A percentile compares a stretch with the other conserved stretches of the same genome.
Conservation (phyloP, 1,140 invertebrate genomes). For the Lycorma delicatula region DNA sequence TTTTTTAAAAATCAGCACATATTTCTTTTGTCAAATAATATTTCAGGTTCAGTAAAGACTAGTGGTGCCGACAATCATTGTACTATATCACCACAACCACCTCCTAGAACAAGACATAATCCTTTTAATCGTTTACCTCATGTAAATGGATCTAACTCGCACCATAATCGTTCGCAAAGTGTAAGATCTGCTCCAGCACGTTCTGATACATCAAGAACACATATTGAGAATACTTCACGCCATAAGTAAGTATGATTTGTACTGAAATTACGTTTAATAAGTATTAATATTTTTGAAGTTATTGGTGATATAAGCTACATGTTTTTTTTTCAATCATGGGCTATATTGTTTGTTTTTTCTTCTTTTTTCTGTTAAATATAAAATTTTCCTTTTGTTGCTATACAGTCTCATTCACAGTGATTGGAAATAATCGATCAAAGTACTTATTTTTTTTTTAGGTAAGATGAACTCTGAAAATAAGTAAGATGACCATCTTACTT, state of each 20-base stretch:
- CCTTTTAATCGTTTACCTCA: constrained; percentile 48
- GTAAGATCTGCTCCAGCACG: constrained; percentile 45
- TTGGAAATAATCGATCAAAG: no score
- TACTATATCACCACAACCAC: constrained; percentile 46
- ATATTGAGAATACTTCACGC: constrained; percentile 16
- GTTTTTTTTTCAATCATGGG: no score
- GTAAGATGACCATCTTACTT: no score
- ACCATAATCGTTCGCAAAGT: constrained; percentile 45
- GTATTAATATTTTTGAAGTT: no score
- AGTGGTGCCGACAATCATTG: constrained; percentile 28
- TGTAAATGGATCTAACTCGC: constrained; percentile 28
- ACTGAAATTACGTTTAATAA: no score
- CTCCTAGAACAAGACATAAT: constrained; percentile 56
- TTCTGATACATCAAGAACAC: constrained; percentile 38
- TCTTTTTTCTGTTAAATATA: no score
- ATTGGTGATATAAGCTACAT: no score
- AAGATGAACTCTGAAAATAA: no score
- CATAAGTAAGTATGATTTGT: constrained; percentile 19
- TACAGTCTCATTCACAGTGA: no score
- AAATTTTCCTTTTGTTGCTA: no score
- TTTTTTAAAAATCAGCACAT: neutral
- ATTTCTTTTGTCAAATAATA: constrained; percentile 14
- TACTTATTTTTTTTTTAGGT: no score
- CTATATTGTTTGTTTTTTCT: no score
- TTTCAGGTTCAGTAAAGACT: constrained; percentile 24